Conservation (phyloP, 2,888 invertebrate genomes). For the Spilosoma lubricipeda region DNA sequence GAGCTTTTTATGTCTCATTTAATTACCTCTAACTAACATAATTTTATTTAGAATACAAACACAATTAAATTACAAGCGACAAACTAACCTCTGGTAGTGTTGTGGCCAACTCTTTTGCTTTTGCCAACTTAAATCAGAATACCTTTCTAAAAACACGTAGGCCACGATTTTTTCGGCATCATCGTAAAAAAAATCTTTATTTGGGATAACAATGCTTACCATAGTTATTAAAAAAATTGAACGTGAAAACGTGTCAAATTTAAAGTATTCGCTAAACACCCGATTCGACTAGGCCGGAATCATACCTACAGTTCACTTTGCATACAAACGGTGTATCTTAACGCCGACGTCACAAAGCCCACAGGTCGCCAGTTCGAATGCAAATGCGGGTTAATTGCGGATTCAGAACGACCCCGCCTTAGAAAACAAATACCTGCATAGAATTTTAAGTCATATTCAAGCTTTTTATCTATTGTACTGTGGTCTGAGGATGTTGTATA, state of each 20-base stretch:
- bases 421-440: constrained; percentile 68
- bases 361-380: constrained; percentile 70
- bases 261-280: constrained; percentile 12
- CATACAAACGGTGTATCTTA: constrained; percentile 24
- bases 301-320: constrained; percentile 6
- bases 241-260: constrained; percentile 6
- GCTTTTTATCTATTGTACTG: constrained; percentile 32
- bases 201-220: neutral
- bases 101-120: too few species aligned
- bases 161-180: neutral
- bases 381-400: constrained; percentile 79
- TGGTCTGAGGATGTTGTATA: constrained; percentile 12
- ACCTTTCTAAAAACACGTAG: neutral
- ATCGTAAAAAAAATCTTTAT: neutral
- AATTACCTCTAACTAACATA: neutral
- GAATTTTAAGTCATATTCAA: constrained; percentile 66
- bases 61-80: too few species aligned
- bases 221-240: neutral
- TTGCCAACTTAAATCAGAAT: too few species aligned
- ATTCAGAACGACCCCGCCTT: constrained; percentile 73
- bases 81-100: too few species aligned
- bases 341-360: constrained; percentile 41
- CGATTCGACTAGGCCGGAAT: constrained; percentile 10
- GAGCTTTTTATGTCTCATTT: neutral
- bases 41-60: neutral